Evolutionary conservation across 2,113 vertebrate species (phyloP).

Genomic region (Heterocephalus glaber): DNA sequence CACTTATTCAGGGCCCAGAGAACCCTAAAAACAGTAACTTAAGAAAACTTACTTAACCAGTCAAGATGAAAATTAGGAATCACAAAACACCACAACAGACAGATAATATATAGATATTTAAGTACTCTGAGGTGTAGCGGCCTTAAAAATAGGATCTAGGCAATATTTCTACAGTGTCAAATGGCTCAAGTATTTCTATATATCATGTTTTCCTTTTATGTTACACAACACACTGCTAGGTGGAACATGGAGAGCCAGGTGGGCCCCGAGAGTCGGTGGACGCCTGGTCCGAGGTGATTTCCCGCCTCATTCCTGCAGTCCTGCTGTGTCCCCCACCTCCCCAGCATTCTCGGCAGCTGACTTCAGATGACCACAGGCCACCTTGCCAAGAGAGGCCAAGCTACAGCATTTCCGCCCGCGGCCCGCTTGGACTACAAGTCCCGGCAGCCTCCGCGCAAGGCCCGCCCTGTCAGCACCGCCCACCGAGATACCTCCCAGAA

Average conservation of each 20-base stretch:
- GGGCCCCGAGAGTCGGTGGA: neutral
- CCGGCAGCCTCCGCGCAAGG: constrained; percentile 42
- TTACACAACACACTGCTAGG: neutral
- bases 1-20: neutral
- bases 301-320: neutral
- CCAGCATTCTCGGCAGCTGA: neutral
- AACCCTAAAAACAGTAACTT: neutral
- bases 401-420: constrained; percentile 35
- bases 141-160: neutral
- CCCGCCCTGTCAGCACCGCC: neutral
- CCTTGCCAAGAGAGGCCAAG: accelerated
- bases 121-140: neutral
- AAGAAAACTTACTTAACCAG: neutral
- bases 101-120: neutral
- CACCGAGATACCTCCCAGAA: constrained; percentile 70
- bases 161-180: neutral
- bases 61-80: neutral
- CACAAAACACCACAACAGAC: neutral
- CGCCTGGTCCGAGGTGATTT: neutral
- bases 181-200: neutral
- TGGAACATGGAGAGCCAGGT: neutral
- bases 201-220: neutral
- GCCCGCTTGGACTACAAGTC: constrained; percentile 52
- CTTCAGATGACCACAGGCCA: neutral
- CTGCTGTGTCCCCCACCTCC: neutral